Conservation (phyloP, 2,888 invertebrate genomes). For the Cheilosia impressa region DNA sequence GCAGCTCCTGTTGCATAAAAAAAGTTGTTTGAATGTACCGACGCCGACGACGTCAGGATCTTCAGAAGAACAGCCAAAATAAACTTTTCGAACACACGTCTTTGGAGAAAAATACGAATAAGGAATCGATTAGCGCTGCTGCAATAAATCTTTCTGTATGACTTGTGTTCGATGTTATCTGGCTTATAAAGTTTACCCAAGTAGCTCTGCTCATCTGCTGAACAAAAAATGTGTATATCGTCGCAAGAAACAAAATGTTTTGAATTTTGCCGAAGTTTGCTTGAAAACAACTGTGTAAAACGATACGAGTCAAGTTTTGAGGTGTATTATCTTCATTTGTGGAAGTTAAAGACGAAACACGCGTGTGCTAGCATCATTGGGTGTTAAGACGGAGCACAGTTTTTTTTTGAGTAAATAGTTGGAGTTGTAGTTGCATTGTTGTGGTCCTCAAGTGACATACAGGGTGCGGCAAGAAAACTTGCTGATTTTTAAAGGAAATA, state of each 20-base stretch:
- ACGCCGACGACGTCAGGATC: neutral
- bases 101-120: conserved; percentile 42
- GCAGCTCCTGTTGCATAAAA: conserved; percentile 49
- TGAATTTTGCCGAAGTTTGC: too few species aligned
- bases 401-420: too few species aligned
- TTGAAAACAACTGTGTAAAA: too few species aligned
- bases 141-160: conserved; percentile 67
- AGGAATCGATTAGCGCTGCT: conserved; percentile 59
- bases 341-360: too few species aligned
- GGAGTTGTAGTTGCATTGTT: too few species aligned
- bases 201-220: neutral
- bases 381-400: too few species aligned
- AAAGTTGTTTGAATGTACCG: neutral
- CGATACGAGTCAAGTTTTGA: too few species aligned
- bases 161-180: conserved; percentile 50
- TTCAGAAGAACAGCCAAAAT: conserved; percentile 10
- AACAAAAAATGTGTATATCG: neutral
- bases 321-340: too few species aligned
- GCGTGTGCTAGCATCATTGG: too few species aligned
- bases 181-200: conserved; percentile 42
- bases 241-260: neutral
- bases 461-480: too few species aligned
- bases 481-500: too few species aligned
- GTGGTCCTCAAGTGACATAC: too few species aligned
- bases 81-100: conserved; percentile 49